Conservation (phyloP, 2,797 vertebrate genomes). For the Scyliorhinus canicula region DNA sequence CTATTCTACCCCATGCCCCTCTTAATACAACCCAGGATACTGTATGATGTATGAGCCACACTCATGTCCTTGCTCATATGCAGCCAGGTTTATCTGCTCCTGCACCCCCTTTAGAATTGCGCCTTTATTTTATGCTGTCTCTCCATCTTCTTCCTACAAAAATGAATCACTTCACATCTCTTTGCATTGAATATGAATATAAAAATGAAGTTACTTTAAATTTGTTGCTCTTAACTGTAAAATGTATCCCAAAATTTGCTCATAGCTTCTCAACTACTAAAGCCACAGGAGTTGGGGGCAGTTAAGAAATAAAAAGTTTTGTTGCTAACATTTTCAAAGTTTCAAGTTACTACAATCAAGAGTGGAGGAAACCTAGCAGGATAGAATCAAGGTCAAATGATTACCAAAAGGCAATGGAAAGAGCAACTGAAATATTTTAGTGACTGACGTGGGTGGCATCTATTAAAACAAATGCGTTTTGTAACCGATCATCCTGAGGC, state of each 20-base stretch:
- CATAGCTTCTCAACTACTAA: neutral
- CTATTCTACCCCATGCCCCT: too few relatives aligned
- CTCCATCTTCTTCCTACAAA: too few relatives aligned
- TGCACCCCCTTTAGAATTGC: too few relatives aligned
- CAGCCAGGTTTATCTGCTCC: too few relatives aligned
- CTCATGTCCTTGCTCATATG: too few relatives aligned
- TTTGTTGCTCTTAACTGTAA: neutral
- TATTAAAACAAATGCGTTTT: neutral
- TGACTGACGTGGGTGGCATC: neutral
- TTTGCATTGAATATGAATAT: neutral
- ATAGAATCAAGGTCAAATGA: neutral
- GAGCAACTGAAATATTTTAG: neutral
- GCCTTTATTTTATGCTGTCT: too few relatives aligned
- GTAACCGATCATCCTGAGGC: neutral
- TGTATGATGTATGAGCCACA: too few relatives aligned
- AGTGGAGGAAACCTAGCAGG: neutral
- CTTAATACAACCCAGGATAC: too few relatives aligned
- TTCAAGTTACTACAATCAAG: neutral
- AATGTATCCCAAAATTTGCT: neutral
- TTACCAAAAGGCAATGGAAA: neutral
- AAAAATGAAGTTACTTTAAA: neutral
- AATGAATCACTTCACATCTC: too few relatives aligned
- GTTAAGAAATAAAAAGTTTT: neutral
- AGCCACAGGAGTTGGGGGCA: neutral
- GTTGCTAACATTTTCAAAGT: neutral